Evolutionary conservation across 92 coral and sea anemone species (phyloP).

Genomic region (Umimayanthus kanabou): DNA sequence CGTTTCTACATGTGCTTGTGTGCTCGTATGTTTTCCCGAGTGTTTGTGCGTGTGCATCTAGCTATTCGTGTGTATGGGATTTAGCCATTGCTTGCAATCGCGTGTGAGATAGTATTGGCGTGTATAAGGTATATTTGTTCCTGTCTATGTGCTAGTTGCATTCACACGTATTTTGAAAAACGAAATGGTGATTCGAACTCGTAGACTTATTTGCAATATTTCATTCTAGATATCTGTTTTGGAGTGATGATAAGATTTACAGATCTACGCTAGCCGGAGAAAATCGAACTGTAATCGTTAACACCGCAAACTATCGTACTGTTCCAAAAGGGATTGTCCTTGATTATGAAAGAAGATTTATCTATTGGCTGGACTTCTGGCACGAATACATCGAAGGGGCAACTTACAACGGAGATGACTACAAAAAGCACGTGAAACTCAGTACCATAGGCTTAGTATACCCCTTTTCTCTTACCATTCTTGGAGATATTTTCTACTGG

Average conservation of each 20-base stretch:
- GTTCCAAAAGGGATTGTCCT: background rate
- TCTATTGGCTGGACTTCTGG: slow-evolving; percentile 19
- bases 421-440: background rate
- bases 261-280: slow-evolving; percentile 33
- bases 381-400: background rate
- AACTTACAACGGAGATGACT: background rate
- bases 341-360: slow-evolving; percentile 10
- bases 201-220: background rate
- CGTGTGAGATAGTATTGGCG: no score
- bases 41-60: background rate
- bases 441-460: background rate
- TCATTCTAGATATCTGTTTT: slow-evolving; percentile 15
- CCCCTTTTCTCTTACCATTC: slow-evolving; percentile 4
- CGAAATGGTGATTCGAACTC: background rate
- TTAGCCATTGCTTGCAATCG: no score
- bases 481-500: slow-evolving; percentile 20
- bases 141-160: background rate
- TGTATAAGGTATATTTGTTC: background rate
- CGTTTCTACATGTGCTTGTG: no score
- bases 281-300: background rate
- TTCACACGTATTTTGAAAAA: background rate
- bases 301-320: background rate
- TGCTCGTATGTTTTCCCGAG: background rate
- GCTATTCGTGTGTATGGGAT: background rate
- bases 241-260: slow-evolving; percentile 22